Evolutionary conservation across 2,888 invertebrate genomes (phyloP).

Genomic region (Orchesellides sinensis): DNA sequence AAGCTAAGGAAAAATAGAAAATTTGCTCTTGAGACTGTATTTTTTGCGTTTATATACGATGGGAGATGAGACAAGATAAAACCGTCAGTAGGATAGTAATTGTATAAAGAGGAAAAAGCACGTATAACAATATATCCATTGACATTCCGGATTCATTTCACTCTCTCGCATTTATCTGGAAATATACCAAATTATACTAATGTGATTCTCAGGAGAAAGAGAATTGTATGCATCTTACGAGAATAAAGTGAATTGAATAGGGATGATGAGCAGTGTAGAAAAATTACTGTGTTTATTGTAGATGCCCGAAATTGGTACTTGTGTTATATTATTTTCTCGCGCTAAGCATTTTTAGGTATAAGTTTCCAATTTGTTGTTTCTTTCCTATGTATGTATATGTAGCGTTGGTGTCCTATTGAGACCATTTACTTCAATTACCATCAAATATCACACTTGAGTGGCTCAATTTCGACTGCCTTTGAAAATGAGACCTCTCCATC

Average conservation of each 20-base stretch:
- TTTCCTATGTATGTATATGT: not conserved
- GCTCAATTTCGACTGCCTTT: slow-evolving; percentile 43
- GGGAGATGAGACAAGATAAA: too few species aligned
- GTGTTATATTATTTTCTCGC: too few species aligned
- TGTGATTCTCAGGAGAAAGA: too few species aligned
- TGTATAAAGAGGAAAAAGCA: too few species aligned
- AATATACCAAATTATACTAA: slow-evolving; percentile 26
- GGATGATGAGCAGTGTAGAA: not conserved
- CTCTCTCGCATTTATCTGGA: slow-evolving; percentile 1
- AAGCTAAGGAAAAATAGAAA: slow-evolving; percentile 7
- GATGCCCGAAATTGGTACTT: not conserved
- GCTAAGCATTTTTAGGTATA: too few species aligned
- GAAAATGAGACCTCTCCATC: slow-evolving; percentile 60
- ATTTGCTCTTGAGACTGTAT: not conserved
- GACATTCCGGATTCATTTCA: slow-evolving; percentile 36
- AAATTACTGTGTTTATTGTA: not conserved
- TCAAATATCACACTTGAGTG: slow-evolving; percentile 56
- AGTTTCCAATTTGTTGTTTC: slow-evolving; percentile 54
- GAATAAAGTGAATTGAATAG: not conserved
- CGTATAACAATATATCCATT: slow-evolving; percentile 47
- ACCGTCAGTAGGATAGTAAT: too few species aligned
- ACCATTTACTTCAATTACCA: slow-evolving; percentile 61
- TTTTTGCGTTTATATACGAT: not conserved
- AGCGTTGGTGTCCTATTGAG: slow-evolving; percentile 11
- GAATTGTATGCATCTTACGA: too few species aligned